Percentiles rank a stretch among this genome's conserved stretches.
These are phyloP conservation scores for Rattus norvegicus DNA, from an alignment of 2,113 vertebrate genomes.

Conservation along the genomic window GRCr8 NC_086028.1:24839501-24840000, in stretches of 20 bases:
- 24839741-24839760: neutral
- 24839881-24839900: neutral
- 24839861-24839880: neutral
- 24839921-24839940: neutral
- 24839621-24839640: too few relatives aligned
- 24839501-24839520: too few relatives aligned
- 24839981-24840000: neutral
- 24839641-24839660: too few relatives aligned
- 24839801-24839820: neutral
- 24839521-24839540: too few relatives aligned
- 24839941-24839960: neutral
- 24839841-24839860: neutral
- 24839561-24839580: too few relatives aligned
- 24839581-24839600: too few relatives aligned
- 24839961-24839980: slow-evolving; percentile 10
- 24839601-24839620: too few relatives aligned
- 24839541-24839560: too few relatives aligned
- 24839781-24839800: neutral
- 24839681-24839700: too few relatives aligned
- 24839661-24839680: too few relatives aligned
- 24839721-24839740: neutral
- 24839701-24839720: neutral
- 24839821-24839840: neutral
- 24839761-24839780: neutral
- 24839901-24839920: neutral